phyloP scores from a whole-genome alignment of 1,140 invertebrate genomes.

The Dinoponera quadriceps region DNA sequence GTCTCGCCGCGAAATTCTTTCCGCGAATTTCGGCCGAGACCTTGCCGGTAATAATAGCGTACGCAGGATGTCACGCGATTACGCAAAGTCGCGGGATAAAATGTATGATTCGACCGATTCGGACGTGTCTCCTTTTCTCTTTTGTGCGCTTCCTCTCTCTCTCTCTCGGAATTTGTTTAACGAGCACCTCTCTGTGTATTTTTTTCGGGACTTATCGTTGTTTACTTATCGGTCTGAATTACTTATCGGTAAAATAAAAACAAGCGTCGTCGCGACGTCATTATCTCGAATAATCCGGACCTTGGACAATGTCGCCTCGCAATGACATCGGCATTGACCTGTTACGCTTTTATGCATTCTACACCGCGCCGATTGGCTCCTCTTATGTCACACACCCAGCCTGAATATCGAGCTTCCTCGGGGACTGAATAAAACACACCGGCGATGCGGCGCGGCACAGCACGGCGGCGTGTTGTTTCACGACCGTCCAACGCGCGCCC shows the following conservation, averaged over 20 bases:
- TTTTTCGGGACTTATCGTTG: neutral
- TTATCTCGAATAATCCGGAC: conserved; percentile 35
- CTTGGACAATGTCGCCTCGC: conserved; percentile 41
- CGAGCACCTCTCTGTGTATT: neutral
- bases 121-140: neutral
- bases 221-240: too few species aligned
- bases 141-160: neutral
- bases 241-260: too few species aligned
- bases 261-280: neutral
- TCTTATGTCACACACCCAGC: conserved; percentile 44
- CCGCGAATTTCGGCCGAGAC: conserved; percentile 47
- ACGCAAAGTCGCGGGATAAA: neutral
- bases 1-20: conserved; percentile 60
- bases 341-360: conserved; percentile 38
- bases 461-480: conserved; percentile 21
- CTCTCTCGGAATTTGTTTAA: neutral
- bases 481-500: conserved; percentile 14
- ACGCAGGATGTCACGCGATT: neutral
- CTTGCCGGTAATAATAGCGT: conserved; percentile 37
- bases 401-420: conserved; percentile 19
- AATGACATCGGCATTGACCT: conserved; percentile 35
- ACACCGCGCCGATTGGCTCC: conserved; percentile 12
- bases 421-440: conserved; percentile 41
- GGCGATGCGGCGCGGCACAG: neutral
- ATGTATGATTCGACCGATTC: neutral